A percentile compares a stretch with the other conserved stretches of the same genome.
Conservation (phyloP, 2,113 vertebrate species). For the Ceyx melanurus region DNA sequence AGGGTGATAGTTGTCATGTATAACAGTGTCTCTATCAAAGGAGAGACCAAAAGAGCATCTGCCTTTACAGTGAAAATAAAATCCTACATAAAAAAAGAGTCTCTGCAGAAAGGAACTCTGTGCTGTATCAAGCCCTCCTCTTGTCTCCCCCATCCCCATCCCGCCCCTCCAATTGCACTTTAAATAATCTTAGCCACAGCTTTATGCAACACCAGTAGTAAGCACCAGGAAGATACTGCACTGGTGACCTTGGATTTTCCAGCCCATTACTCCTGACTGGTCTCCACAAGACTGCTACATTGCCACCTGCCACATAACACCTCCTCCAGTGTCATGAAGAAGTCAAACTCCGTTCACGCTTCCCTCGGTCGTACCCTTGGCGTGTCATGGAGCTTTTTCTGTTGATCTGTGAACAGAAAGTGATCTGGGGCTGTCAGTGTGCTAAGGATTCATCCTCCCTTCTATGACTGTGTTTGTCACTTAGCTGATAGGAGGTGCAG, state of each 20-base stretch:
- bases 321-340: neutral
- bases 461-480: neutral
- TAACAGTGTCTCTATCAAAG: neutral
- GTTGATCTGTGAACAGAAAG: neutral
- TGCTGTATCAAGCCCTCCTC: neutral
- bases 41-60: neutral
- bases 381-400: neutral
- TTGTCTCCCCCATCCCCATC: too few relatives aligned
- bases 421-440: fast-evolving
- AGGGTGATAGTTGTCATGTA: neutral
- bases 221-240: neutral
- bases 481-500: neutral
- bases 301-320: conserved; percentile 54
- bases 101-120: neutral
- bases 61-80: neutral
- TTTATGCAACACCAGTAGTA: neutral
- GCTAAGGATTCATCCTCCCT: neutral
- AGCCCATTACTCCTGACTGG: conserved; percentile 54
- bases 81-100: neutral
- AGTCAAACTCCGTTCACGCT: neutral
- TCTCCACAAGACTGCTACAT: conserved; percentile 35
- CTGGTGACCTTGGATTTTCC: conserved; percentile 62
- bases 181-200: neutral
- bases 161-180: neutral
- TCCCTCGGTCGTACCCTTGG: neutral